Evolutionary conservation across 2,888 invertebrate genomes (phyloP).

Genomic region (Syrphus vitripennis): DNA sequence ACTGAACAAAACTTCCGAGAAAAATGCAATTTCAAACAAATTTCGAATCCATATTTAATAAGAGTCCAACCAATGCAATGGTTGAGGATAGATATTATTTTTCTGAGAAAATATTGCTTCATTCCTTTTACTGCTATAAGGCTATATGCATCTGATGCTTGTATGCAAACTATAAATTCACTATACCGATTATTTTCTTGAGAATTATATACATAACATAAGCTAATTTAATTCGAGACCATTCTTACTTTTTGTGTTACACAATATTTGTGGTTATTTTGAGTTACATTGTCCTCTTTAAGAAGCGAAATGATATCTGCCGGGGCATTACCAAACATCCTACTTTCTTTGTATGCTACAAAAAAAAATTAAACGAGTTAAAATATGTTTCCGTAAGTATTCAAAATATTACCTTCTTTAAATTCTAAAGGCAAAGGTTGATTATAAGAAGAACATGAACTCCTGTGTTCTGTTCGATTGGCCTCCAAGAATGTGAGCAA

Average conservation of each 20-base stretch:
- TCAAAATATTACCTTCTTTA: slow-evolving; percentile 83
- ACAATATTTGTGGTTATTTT: slow-evolving; percentile 89
- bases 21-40: no score
- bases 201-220: no score
- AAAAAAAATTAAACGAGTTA: neutral
- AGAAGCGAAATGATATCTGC: slow-evolving; percentile 84
- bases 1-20: no score
- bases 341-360: slow-evolving; percentile 84
- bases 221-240: neutral
- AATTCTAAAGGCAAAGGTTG: slow-evolving; percentile 87
- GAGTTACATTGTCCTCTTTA: slow-evolving; percentile 85
- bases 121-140: no score
- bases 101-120: no score
- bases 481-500: slow-evolving; percentile 86
- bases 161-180: no score
- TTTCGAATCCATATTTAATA: no score
- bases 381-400: slow-evolving; percentile 73
- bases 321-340: slow-evolving; percentile 85
- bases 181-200: no score
- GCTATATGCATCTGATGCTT: no score
- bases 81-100: no score
- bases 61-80: no score
- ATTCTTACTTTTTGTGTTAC: slow-evolving; percentile 84
- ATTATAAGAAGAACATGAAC: slow-evolving; percentile 83
- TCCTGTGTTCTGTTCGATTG: slow-evolving; percentile 83